Evolutionary conservation across 1,140 invertebrate genomes (phyloP), one percentile per base, ranked within the genome.

Genomic region (Tetranychus cinnabarinus): DNA sequence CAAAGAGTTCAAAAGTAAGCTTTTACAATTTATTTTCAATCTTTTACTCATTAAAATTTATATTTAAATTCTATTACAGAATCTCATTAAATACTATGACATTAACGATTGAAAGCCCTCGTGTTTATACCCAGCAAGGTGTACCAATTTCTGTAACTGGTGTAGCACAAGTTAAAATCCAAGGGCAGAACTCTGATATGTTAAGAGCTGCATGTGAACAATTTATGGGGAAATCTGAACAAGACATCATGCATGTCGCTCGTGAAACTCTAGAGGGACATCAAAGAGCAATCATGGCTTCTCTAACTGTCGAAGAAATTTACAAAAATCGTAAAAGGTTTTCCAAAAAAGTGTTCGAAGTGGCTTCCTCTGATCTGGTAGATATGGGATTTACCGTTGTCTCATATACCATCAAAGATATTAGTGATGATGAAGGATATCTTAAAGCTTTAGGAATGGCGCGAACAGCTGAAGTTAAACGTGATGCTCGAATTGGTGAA

Each of bases 301-400:
- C 88, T 64, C 97, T 97, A 91, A 95, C 90, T 45, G 91, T 97
- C 12, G 91, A 96, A 81, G 92, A 97, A 77, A 97, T 97, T 70
- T 97, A 97, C 74, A 96, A 96, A 73, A 92, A 97, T 72, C 80
- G 93, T 56, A 96, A 97, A 76, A 97, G 97, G 74, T 97, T 97
- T 74, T 93, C 89, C 65, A 93, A 93, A 73, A 87, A 93, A 76
- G 88, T 93, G 2, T 92, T 91, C 68, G 87, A 91, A 77, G 88
- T 90, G 10, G 77, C 77, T 7, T 92, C 88, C 31, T 90, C 88
- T 63, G 91, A 96, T 76, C 76, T 97, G 61, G 87, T 95, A 63
- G 95, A 95, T 70, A 96, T 97, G 90, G 90, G 92, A 13, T 95
- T 97, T 67, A 93, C 89, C 60, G 91, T 97, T 5, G 90, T 97